phyloP scores from a whole-genome alignment of 2,113 vertebrate species.

The Nothocercus nigrocapillus region DNA sequence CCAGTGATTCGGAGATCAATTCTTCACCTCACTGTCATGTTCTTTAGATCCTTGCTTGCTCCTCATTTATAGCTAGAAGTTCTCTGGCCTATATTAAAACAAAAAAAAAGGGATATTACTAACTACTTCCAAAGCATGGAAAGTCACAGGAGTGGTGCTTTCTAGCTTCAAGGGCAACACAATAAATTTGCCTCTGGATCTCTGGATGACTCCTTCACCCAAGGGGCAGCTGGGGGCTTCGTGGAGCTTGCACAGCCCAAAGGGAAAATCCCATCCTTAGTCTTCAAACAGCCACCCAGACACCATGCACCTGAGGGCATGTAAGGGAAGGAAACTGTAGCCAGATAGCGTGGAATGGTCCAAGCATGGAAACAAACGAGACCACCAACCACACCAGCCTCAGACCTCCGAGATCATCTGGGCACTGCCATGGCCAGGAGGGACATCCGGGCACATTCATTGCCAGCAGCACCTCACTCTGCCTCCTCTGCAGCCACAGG shows the following conservation, averaged over 20 bases:
- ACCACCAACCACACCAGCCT: background rate
- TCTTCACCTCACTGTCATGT: background rate
- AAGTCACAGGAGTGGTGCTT: background rate
- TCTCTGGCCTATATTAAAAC: background rate
- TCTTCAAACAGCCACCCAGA: background rate
- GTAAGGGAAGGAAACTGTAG: background rate
- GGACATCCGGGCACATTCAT: background rate
- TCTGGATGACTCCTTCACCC: background rate
- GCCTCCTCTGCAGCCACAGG: background rate
- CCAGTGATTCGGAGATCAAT: background rate
- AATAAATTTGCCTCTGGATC: background rate
- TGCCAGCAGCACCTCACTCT: background rate
- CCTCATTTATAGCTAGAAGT: background rate
- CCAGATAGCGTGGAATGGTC: background rate
- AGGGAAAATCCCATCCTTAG: background rate
- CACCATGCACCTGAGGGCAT: background rate
- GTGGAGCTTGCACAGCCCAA: background rate
- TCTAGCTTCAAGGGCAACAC: background rate
- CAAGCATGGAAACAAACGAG: background rate
- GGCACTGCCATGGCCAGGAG: background rate
- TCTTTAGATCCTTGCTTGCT: background rate
- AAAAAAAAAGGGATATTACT: background rate
- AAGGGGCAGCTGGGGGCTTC: background rate
- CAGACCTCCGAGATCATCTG: slow-evolving; percentile 9
- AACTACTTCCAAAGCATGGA: background rate